phyloP scores from a whole-genome alignment of 1,140 invertebrate species.

The Sycophaga agraensis region DNA sequence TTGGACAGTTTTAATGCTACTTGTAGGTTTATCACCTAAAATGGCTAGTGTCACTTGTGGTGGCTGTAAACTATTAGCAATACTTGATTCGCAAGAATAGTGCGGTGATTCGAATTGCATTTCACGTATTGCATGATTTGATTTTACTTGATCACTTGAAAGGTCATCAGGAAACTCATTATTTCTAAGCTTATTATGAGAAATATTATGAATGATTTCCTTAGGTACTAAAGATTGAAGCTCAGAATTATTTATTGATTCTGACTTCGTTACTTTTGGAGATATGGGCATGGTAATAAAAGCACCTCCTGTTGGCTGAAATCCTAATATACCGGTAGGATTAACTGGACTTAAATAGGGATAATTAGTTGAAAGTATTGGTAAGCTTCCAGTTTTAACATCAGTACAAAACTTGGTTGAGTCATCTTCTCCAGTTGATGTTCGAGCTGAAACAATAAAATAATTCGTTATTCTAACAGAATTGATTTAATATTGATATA shows the following conservation, averaged over 20 bases:
- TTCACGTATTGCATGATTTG: not conserved
- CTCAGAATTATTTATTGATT: slow-evolving; percentile 30
- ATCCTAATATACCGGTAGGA: slow-evolving; percentile 76
- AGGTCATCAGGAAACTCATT: too few species aligned
- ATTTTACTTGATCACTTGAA: slow-evolving; percentile 36
- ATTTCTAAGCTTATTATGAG: too few species aligned
- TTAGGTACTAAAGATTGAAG: too few species aligned
- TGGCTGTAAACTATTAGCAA: not conserved
- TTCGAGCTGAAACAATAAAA: slow-evolving; percentile 52
- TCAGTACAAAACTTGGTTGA: too few species aligned
- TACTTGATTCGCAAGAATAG: not conserved
- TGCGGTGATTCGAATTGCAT: not conserved
- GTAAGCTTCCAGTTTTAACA: slow-evolving; percentile 60
- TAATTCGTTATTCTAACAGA: not conserved
- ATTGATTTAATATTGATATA: too few species aligned
- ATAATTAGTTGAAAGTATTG: slow-evolving; percentile 56
- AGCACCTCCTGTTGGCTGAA: slow-evolving; percentile 84
- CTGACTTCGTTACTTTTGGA: slow-evolving; percentile 59
- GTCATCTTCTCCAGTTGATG: too few species aligned
- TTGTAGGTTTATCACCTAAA: slow-evolving; percentile 52
- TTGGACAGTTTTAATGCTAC: slow-evolving; percentile 53
- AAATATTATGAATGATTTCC: too few species aligned
- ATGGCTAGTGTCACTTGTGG: slow-evolving; percentile 51
- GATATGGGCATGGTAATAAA: slow-evolving; percentile 82
- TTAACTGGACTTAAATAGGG: slow-evolving; percentile 73